These are phyloP conservation scores for Microctenopoma stevenorrisi DNA, from an alignment of 2,797 vertebrate species.

Conservation along the genomic window DNA sequence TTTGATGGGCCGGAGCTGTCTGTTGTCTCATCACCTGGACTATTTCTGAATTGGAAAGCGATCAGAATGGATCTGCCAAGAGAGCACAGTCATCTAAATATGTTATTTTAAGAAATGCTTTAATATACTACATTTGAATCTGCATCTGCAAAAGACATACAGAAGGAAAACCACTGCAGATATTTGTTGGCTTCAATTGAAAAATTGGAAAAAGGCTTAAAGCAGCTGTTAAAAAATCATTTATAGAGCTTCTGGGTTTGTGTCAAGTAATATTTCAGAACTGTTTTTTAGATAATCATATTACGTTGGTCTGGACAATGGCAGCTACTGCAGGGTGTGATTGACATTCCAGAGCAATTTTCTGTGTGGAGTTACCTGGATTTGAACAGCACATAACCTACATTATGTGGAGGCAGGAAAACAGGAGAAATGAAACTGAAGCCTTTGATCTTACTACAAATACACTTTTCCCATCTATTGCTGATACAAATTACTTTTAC, in stretches of 20 bases:
- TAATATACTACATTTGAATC: conserved; percentile 14
- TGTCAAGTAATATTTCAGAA: neutral
- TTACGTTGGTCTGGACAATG: conserved; percentile 1
- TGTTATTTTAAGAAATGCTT: conserved; percentile 28
- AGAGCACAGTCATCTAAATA: conserved; percentile 3
- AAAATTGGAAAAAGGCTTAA: neutral
- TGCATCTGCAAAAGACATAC: conserved; percentile 11
- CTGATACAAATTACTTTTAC: conserved; percentile 54
- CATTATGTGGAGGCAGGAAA: conserved; percentile 33
- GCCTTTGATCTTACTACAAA: conserved; percentile 38
- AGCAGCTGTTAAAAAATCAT: neutral
- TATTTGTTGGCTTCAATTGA: neutral
- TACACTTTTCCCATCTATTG: conserved; percentile 43
- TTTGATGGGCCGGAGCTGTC: conserved; percentile 46
- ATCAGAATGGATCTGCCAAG: conserved; percentile 8
- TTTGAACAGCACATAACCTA: conserved; percentile 38
- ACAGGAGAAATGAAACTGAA: conserved; percentile 52
- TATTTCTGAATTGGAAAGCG: conserved; percentile 35
- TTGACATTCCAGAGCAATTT: conserved; percentile 49
- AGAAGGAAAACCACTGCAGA: neutral
- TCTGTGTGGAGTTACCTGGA: conserved; percentile 31
- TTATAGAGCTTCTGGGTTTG: neutral
- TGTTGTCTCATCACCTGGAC: conserved; percentile 41
- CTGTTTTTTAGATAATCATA: neutral
- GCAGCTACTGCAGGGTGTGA: conserved; percentile 4